Conservation (phyloP, 2,888 invertebrate species). For the Crepidodera aurea region DNA sequence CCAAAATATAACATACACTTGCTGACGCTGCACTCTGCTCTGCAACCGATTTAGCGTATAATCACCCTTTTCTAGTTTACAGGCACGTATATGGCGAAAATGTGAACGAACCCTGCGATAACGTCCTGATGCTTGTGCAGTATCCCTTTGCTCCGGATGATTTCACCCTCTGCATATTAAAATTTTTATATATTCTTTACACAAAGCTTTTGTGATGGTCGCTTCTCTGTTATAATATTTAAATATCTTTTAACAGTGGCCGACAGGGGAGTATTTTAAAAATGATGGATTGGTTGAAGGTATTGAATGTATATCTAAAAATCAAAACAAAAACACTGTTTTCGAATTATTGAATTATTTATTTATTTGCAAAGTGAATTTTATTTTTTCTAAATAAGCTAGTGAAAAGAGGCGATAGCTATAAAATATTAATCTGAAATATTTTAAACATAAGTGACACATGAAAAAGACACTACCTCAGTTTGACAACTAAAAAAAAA, state of each 20-base stretch:
- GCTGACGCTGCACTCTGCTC: constrained; percentile 29
- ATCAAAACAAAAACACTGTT: too few species aligned
- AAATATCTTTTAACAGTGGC: background rate
- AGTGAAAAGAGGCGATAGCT: too few species aligned
- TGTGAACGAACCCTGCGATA: constrained; percentile 20
- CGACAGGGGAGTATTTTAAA: too few species aligned
- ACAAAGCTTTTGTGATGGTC: background rate
- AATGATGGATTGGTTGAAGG: too few species aligned
- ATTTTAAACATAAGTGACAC: too few species aligned
- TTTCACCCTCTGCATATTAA: background rate
- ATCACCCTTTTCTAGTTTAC: constrained; percentile 25
- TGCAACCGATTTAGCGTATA: constrained; percentile 36
- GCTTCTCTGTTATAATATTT: background rate
- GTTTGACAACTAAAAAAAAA: too few species aligned
- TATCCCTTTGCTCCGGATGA: background rate
- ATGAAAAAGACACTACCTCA: too few species aligned
- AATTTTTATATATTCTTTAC: background rate
- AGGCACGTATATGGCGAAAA: constrained; percentile 27
- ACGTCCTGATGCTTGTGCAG: constrained; percentile 2
- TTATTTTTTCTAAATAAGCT: too few species aligned
- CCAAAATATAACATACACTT: background rate
- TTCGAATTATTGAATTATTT: too few species aligned
- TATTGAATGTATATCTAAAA: too few species aligned
- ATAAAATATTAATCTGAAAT: too few species aligned
- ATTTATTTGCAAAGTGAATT: too few species aligned